Conservation (phyloP, 1,140 invertebrate genomes). For the Brachionus calyciflorus region DNA sequence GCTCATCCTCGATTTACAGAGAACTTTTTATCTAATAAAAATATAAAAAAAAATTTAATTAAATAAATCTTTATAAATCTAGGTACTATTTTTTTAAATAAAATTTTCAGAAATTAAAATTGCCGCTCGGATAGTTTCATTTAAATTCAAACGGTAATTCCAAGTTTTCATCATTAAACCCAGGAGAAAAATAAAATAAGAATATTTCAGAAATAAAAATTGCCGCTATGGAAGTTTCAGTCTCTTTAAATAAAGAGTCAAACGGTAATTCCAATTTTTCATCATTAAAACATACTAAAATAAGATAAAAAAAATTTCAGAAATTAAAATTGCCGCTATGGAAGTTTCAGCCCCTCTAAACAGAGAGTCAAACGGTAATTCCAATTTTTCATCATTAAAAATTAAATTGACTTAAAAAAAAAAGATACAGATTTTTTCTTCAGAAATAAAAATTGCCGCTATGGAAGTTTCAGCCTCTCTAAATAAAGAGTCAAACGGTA, state of each 20-base stretch:
- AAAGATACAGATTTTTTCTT: too few species aligned
- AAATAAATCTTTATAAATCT: neutral
- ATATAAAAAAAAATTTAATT: neutral
- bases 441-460: slow-evolving; percentile 31
- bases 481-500: slow-evolving; percentile 36
- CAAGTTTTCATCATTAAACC: slow-evolving; percentile 38
- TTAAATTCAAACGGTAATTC: slow-evolving; percentile 44
- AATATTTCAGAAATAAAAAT: slow-evolving; percentile 28
- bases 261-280: slow-evolving; percentile 47
- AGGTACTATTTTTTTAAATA: neutral
- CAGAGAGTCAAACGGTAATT: slow-evolving; percentile 45
- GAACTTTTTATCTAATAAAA: neutral
- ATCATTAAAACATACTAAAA: neutral
- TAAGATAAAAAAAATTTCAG: neutral
- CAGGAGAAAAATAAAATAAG: neutral
- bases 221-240: slow-evolving; percentile 27
- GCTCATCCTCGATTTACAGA: slow-evolving; percentile 35
- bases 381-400: slow-evolving; percentile 43
- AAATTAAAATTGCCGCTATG: slow-evolving; percentile 4
- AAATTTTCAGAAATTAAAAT: slow-evolving; percentile 33
- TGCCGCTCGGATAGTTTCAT: slow-evolving; percentile 27
- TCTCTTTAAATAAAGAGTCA: neutral
- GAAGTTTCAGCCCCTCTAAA: neutral
- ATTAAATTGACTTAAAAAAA: neutral
- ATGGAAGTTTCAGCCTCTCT: neutral